Conservation (phyloP, 2,888 invertebrate genomes). For the Deilephila porcellus region DNA sequence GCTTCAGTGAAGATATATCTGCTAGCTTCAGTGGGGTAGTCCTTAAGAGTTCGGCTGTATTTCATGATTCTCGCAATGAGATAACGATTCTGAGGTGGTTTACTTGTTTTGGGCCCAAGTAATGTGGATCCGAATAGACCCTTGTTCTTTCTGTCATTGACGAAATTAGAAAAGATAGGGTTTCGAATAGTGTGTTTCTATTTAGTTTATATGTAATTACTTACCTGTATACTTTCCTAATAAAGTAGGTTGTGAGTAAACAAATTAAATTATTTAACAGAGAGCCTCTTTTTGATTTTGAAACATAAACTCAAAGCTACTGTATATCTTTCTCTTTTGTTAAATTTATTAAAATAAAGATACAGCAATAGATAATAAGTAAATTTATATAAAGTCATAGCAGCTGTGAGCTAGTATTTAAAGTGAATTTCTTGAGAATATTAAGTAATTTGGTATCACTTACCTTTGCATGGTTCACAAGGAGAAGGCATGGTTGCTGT, state of each 20-base stretch:
- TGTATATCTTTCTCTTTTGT: neutral
- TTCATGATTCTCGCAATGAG: too few species aligned
- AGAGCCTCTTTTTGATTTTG: neutral
- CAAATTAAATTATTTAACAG: neutral
- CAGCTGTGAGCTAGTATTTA: neutral
- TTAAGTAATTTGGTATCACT: conserved; percentile 39
- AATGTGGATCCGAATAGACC: too few species aligned
- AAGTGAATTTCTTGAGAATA: neutral
- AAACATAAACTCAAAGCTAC: neutral
- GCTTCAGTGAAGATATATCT: too few species aligned
- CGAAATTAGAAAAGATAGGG: too few species aligned
- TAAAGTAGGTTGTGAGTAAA: conserved; percentile 18
- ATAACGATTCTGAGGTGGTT: too few species aligned
- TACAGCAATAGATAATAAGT: neutral
- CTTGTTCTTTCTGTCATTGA: too few species aligned
- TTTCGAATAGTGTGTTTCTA: too few species aligned
- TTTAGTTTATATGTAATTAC: too few species aligned
- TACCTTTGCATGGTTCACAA: conserved; percentile 86
- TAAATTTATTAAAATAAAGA: neutral
- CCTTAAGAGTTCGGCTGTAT: too few species aligned
- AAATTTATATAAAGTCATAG: neutral
- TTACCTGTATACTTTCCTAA: neutral
- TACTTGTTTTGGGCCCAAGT: too few species aligned
- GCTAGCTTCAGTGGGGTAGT: too few species aligned
- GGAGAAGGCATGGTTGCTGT: conserved; percentile 80